Evolutionary conservation across 2,113 vertebrate species (phyloP).

Genomic region (Lethenteron camtschaticum): DNA sequence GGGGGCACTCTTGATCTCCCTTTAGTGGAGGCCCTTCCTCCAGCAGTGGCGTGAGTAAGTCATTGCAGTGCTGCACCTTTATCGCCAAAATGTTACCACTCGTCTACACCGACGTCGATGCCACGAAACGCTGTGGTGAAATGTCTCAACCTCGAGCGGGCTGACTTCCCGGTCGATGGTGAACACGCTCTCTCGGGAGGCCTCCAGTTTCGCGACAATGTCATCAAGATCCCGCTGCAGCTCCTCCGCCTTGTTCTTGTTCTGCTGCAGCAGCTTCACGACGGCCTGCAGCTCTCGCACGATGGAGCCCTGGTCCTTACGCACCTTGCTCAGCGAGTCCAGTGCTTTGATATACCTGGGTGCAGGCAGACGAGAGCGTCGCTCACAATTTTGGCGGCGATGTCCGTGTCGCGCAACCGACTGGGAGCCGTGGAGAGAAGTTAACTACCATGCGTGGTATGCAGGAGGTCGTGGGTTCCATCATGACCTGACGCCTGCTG

Average conservation of each 20-base stretch:
- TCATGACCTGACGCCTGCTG: no score
- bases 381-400: no score
- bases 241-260: conserved; percentile 74
- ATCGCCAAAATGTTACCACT: no score
- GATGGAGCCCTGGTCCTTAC: conserved; percentile 35
- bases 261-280: conserved; percentile 66
- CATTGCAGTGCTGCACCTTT: no score
- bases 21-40: no score
- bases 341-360: conserved; percentile 90
- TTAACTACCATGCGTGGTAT: no score
- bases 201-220: conserved; percentile 50
- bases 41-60: no score
- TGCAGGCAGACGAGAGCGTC: conserved; percentile 8
- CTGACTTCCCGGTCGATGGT: conserved; percentile 54
- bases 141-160: conserved; percentile 43
- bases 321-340: conserved; percentile 59
- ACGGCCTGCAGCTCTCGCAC: conserved; percentile 60
- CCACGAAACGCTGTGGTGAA: background rate
- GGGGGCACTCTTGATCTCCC: no score
- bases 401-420: no score
- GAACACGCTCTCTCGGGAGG: conserved; percentile 52
- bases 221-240: conserved; percentile 37
- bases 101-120: background rate
- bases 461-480: no score
- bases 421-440: no score